Evolutionary conservation across 2,797 vertebrate species (phyloP).

Genomic region (Acipenser ruthenus): DNA sequence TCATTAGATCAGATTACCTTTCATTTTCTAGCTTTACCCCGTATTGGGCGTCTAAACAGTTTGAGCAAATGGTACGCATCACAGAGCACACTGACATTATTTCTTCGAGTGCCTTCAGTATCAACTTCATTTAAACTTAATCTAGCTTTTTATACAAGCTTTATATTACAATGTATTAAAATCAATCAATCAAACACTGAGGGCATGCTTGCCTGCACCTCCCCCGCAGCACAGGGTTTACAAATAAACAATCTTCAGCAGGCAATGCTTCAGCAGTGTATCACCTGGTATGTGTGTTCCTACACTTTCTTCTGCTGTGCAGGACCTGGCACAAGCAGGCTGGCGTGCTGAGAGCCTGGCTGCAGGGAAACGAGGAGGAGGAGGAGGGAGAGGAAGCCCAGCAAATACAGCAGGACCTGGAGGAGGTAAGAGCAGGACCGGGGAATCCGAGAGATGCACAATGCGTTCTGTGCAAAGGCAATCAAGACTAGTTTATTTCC

Average conservation of each 20-base stretch:
- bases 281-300: background rate
- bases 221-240: background rate
- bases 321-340: constrained; percentile 75
- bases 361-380: constrained; percentile 53
- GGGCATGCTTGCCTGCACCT: background rate
- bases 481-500: background rate
- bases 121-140: background rate
- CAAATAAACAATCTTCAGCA: background rate
- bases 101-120: no score
- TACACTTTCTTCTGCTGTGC: constrained; percentile 7
- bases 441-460: background rate
- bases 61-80: no score
- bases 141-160: background rate
- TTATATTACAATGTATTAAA: no score
- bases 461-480: background rate
- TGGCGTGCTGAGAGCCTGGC: constrained; percentile 67
- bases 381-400: constrained; percentile 30
- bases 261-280: background rate
- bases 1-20: background rate
- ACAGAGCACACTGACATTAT: no score
- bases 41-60: no score
- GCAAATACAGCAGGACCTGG: constrained; percentile 55
- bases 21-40: no score
- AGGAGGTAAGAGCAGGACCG: constrained; percentile 54
- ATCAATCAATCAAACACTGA: background rate